These are phyloP conservation scores for Hololepta plana DNA, from an alignment of 2,888 invertebrate species.

Conservation along the genomic window DNA sequence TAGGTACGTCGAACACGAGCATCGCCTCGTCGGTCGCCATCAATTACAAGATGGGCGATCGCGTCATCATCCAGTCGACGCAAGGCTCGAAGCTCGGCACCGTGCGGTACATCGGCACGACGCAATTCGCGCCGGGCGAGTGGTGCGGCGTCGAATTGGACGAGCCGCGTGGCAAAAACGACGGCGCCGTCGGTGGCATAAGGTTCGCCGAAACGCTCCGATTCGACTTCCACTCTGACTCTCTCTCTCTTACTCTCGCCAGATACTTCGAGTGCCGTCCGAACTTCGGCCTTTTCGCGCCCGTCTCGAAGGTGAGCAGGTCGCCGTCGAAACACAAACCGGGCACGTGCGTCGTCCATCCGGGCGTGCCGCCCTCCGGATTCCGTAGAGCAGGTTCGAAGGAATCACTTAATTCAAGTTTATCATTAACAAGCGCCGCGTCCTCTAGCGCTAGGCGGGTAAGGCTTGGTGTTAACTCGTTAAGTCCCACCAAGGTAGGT, in stretches of 20 bases:
- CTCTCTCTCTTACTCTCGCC: constrained; percentile 10
- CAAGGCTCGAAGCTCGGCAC: constrained; percentile 80
- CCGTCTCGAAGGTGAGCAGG: constrained; percentile 73
- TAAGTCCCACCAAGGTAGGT: constrained; percentile 44
- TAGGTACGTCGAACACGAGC: constrained; percentile 33
- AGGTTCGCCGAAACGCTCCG: constrained; percentile 43
- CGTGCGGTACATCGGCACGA: constrained; percentile 67
- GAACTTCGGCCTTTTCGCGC: constrained; percentile 86
- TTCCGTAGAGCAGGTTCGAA: constrained; percentile 63
- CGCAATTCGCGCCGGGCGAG: constrained; percentile 81
- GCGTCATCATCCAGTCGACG: constrained; percentile 76
- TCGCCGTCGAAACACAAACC: constrained; percentile 59
- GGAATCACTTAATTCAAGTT: constrained; percentile 52
- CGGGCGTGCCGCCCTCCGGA: constrained; percentile 24
- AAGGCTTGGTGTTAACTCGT: constrained; percentile 56
- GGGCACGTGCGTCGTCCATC: constrained; percentile 39
- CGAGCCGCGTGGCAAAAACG: constrained; percentile 87
- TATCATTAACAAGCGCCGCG: constrained; percentile 24
- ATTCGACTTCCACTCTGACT: not conserved
- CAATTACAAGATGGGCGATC: constrained; percentile 70
- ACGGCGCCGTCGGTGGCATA: constrained; percentile 82
- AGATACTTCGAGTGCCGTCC: constrained; percentile 91
- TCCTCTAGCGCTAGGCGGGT: constrained; percentile 47
- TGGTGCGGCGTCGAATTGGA: constrained; percentile 96
- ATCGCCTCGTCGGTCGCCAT: constrained; percentile 27